These are phyloP conservation scores for Nasua narica DNA, from an alignment of 2,797 vertebrate species.

Conservation along the genomic window DNA sequence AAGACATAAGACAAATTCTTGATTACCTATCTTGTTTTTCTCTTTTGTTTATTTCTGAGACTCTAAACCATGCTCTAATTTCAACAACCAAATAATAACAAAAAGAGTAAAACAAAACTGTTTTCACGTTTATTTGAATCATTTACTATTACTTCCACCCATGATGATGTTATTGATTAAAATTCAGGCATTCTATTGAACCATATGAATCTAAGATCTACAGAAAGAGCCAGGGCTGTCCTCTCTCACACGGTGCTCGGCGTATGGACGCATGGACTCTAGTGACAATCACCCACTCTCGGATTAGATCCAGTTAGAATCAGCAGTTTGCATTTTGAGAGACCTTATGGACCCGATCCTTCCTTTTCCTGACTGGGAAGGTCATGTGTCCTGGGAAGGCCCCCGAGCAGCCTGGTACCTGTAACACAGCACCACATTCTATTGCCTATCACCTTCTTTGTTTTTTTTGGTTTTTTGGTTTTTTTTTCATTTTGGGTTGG, in stretches of 20 bases:
- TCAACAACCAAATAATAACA: background rate
- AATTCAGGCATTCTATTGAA: background rate
- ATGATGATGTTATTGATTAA: background rate
- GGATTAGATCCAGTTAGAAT: background rate
- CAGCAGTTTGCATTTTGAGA: background rate
- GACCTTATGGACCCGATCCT: accelerated
- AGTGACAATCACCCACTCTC: background rate
- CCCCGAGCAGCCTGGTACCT: accelerated
- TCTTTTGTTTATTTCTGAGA: background rate
- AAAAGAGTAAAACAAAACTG: background rate
- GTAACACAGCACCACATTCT: background rate
- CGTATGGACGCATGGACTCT: background rate
- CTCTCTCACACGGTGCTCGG: too few relatives aligned
- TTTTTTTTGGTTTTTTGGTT: background rate
- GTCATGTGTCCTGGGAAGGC: too few relatives aligned
- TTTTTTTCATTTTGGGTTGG: background rate
- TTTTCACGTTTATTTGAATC: background rate
- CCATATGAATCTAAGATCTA: background rate
- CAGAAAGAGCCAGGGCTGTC: accelerated
- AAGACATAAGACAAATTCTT: background rate
- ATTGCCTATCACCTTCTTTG: background rate
- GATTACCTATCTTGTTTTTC: background rate
- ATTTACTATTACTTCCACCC: background rate
- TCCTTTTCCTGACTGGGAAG: background rate
- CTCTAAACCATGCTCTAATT: background rate